Conservation (phyloP, 2,113 vertebrate species). For the cattle (Bos taurus) region ARS-UCD2.0 NC_037329.1:135268501-135269000, state of each 20-base stretch:
- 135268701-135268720: conserved; percentile 96
- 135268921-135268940: fast-evolving
- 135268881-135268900: neutral
- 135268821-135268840: fast-evolving
- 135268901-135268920: fast-evolving
- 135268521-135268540: neutral
- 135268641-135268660: conserved; percentile 91
- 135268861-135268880: fast-evolving
- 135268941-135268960: fast-evolving
- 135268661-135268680: conserved; percentile 89
- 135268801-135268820: neutral
- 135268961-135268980: neutral
- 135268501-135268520: neutral
- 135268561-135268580: neutral
- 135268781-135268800: conserved; percentile 82
- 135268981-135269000: fast-evolving
- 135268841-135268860: fast-evolving
- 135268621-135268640: conserved; percentile 89
- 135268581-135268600: fast-evolving
- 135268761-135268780: conserved; percentile 94
- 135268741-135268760: conserved; percentile 19
- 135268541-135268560: neutral
- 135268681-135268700: conserved; percentile 89
- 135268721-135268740: conserved; percentile 87
- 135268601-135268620: fast-evolving